Evolutionary conservation across 1,140 invertebrate genomes (phyloP).

Genomic region (Lethrus apterus): DNA sequence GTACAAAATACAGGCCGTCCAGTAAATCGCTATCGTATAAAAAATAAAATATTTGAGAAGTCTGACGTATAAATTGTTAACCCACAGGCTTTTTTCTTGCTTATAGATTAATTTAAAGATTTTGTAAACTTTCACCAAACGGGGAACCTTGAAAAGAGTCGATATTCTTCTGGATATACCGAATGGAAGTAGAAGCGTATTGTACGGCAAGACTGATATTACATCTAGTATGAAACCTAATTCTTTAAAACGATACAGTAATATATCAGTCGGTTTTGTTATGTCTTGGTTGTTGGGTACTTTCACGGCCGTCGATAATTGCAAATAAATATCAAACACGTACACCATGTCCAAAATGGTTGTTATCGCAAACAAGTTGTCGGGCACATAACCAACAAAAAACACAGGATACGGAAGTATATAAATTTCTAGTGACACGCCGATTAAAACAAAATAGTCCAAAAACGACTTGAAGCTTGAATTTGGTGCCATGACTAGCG

Average conservation of each 20-base stretch:
- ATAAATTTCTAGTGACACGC: background rate
- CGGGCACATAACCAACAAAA: slow-evolving; percentile 6
- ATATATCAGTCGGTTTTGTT: slow-evolving; percentile 5
- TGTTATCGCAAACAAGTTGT: background rate
- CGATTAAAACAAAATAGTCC: slow-evolving; percentile 3
- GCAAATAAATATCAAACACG: slow-evolving; percentile 18
- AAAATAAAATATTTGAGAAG: slow-evolving; percentile 14
- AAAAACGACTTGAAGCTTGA: slow-evolving; percentile 14
- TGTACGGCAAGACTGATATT: slow-evolving; percentile 9
- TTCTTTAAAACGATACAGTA: slow-evolving; percentile 10
- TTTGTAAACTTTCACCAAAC: slow-evolving; percentile 17
- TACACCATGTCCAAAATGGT: slow-evolving; percentile 15
- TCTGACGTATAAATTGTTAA: slow-evolving; percentile 2
- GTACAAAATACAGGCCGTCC: slow-evolving; percentile 2
- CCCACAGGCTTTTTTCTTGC: slow-evolving; percentile 11
- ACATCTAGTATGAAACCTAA: slow-evolving; percentile 16
- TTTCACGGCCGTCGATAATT: slow-evolving; percentile 15
- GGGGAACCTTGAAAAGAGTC: slow-evolving; percentile 4
- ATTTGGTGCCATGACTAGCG: slow-evolving; percentile 16
- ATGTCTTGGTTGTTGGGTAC: background rate
- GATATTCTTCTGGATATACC: background rate
- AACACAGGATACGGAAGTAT: slow-evolving; percentile 17
- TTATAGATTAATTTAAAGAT: slow-evolving; percentile 10
- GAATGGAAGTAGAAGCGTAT: slow-evolving; percentile 2
- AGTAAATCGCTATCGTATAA: slow-evolving; percentile 12